These are phyloP conservation scores for Ochlodes sylvanus DNA, from an alignment of 2,888 invertebrate species.

Conservation along the genomic window DNA sequence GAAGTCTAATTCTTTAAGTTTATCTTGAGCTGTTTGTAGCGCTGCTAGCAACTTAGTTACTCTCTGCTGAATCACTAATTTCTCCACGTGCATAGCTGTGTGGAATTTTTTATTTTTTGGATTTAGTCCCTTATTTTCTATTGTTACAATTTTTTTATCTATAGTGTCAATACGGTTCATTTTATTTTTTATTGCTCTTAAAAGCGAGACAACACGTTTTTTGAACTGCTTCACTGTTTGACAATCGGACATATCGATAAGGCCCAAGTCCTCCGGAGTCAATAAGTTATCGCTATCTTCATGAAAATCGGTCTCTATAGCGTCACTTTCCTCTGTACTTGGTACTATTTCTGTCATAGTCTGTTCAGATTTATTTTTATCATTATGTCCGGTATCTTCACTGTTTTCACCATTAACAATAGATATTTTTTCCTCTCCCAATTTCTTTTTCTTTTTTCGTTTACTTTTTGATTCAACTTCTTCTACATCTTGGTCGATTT, in stretches of 20 bases:
- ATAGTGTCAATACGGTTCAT: slow-evolving; percentile 54
- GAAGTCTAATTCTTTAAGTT: slow-evolving; percentile 52
- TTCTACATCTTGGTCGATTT: slow-evolving; percentile 38
- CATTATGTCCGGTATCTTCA: slow-evolving; percentile 31
- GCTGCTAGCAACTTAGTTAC: slow-evolving; percentile 58
- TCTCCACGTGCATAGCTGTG: slow-evolving; percentile 70
- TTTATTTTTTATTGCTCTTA: slow-evolving; percentile 62
- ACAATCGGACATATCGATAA: slow-evolving; percentile 68
- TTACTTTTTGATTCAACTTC: slow-evolving; percentile 37
- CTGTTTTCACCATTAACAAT: slow-evolving; percentile 32
- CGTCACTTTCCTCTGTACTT: slow-evolving; percentile 65
- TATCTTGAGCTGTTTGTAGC: slow-evolving; percentile 54
- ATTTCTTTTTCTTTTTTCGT: slow-evolving; percentile 38
- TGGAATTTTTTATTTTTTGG: slow-evolving; percentile 67
- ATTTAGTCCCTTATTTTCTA: slow-evolving; percentile 68
- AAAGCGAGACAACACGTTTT: slow-evolving; percentile 58
- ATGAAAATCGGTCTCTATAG: slow-evolving; percentile 65
- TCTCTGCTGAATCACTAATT: slow-evolving; percentile 57
- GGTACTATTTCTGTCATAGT: slow-evolving; percentile 37
- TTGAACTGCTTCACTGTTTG: slow-evolving; percentile 59
- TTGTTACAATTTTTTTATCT: slow-evolving; percentile 58
- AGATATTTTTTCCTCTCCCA: slow-evolving; percentile 39
- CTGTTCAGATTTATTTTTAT: slow-evolving; percentile 34
- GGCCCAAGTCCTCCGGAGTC: slow-evolving; percentile 58
- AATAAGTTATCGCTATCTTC: slow-evolving; percentile 61